These are phyloP conservation scores for Polymixis lichenea DNA, from an alignment of 2,888 invertebrate genomes.

Conservation along the genomic window DNA sequence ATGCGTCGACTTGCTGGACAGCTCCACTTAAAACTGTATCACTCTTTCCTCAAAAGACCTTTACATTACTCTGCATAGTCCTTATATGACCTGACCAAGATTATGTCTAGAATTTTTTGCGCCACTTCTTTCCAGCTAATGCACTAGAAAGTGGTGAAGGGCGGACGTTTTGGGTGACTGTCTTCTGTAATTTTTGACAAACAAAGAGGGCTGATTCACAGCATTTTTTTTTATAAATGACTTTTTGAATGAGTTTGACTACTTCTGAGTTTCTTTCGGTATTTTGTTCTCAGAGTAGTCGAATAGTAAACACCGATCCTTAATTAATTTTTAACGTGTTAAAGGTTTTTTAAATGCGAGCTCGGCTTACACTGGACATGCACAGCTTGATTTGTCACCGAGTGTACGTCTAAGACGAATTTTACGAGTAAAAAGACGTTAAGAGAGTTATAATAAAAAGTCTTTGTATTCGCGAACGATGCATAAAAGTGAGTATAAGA, in stretches of 20 bases:
- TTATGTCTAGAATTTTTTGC: background rate
- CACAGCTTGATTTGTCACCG: background rate
- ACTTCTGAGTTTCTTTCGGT: no score
- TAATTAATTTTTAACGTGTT: background rate
- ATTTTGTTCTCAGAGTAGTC: background rate
- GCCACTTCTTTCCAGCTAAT: no score
- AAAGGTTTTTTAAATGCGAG: background rate
- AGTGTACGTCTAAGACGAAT: constrained; percentile 3
- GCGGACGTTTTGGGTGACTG: background rate
- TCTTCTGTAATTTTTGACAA: no score
- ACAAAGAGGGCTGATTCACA: background rate
- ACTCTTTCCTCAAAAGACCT: background rate
- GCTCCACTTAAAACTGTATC: background rate
- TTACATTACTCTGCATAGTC: background rate
- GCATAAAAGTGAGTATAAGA: constrained; percentile 62
- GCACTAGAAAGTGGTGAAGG: no score
- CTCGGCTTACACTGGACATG: background rate
- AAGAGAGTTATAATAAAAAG: constrained; percentile 58
- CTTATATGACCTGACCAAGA: background rate
- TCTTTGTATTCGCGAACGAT: constrained; percentile 66
- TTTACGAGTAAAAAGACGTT: constrained; percentile 58
- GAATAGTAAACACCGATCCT: background rate
- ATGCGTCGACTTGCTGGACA: background rate
- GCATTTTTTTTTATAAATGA: no score
- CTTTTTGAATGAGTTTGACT: no score